Evolutionary conservation across 2,888 invertebrate genomes (phyloP).

Genomic region (Lysandra coridon): DNA sequence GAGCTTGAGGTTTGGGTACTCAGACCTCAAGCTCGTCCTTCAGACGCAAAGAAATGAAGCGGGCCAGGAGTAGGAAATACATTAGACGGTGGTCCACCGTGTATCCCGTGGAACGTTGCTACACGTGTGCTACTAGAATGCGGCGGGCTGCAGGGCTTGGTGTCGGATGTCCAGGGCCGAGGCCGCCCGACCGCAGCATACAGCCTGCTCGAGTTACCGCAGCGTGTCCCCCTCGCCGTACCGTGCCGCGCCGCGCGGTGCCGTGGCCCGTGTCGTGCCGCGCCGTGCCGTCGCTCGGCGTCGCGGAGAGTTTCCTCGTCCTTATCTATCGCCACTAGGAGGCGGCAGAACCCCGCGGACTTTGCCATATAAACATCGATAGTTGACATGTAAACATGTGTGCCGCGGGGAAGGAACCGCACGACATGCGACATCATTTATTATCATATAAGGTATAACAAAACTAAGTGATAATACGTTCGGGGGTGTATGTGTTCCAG

Average conservation of each 20-base stretch:
- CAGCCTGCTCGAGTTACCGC: not conserved
- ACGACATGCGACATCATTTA: too few species aligned
- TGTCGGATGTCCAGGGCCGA: conserved; percentile 8
- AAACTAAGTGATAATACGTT: too few species aligned
- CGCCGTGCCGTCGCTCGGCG: not conserved
- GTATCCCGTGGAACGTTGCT: not conserved
- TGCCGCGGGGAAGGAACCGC: not conserved
- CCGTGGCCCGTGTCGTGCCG: not conserved
- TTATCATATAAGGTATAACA: too few species aligned
- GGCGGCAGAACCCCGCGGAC: conserved; percentile 9
- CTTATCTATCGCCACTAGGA: not conserved
- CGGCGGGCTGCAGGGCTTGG: not conserved
- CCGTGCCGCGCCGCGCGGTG: not conserved
- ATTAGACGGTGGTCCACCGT: not conserved
- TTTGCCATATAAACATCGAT: not conserved
- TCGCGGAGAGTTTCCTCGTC: not conserved
- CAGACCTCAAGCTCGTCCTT: too few species aligned
- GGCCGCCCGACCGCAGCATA: not conserved
- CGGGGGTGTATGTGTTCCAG: too few species aligned
- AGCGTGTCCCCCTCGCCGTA: not conserved
- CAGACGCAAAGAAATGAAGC: too few species aligned
- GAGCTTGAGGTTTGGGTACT: too few species aligned
- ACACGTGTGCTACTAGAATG: not conserved
- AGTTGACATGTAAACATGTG: not conserved
- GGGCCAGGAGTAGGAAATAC: not conserved